Percentiles rank a stretch among this genome's conserved stretches.
These are phyloP conservation scores for Periparus ater DNA, from an alignment of 2,797 vertebrate species.

Conservation along the genomic window DNA sequence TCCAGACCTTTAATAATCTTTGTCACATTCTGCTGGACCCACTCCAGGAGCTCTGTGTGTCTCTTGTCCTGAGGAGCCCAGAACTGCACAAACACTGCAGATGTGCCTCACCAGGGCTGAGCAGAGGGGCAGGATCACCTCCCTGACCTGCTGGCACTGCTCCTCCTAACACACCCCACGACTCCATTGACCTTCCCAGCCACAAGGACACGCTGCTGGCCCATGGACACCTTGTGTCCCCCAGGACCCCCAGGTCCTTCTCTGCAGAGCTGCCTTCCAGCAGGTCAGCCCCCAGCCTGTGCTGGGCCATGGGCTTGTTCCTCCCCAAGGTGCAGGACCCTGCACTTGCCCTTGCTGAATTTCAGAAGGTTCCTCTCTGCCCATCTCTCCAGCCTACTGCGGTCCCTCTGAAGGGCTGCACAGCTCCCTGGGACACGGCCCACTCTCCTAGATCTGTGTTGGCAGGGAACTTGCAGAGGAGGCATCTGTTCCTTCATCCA, in stretches of 20 bases:
- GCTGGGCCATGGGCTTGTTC: neutral
- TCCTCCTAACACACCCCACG: neutral
- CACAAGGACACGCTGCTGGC: neutral
- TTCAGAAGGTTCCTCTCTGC: neutral
- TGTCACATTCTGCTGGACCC: neutral
- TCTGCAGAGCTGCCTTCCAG: neutral
- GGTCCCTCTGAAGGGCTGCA: neutral
- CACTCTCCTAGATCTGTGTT: neutral
- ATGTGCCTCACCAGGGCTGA: neutral
- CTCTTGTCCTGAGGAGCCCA: neutral
- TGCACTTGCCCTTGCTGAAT: neutral
- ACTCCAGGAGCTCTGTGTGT: neutral
- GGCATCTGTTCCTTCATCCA: neutral
- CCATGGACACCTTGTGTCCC: neutral
- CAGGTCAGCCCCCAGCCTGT: neutral
- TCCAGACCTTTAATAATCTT: neutral
- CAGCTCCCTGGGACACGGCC: neutral
- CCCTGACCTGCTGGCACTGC: neutral
- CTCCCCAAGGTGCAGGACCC: neutral
- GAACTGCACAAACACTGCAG: neutral
- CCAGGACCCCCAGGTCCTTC: neutral
- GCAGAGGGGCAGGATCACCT: neutral
- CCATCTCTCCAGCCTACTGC: rapidly evolving
- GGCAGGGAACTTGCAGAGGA: neutral
- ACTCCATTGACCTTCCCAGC: neutral